Evolutionary conservation across 1,140 invertebrate genomes (phyloP).

Genomic region (Dermatophagoides farinae): DNA sequence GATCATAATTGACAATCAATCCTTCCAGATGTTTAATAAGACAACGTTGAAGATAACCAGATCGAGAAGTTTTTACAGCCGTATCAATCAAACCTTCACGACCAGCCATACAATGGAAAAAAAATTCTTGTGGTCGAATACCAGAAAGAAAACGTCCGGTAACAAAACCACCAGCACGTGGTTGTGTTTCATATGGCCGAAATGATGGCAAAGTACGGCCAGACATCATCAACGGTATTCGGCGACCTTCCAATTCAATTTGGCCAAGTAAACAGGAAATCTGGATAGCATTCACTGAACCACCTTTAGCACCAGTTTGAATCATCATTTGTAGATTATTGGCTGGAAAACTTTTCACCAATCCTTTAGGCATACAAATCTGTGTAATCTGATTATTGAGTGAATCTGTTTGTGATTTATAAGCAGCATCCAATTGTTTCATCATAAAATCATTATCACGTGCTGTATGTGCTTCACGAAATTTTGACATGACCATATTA

Average conservation of each 20-base stretch:
- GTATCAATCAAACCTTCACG: conserved; percentile 63
- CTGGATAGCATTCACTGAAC: conserved; percentile 82
- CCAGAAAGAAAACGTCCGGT: conserved; percentile 89
- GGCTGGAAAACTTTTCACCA: conserved; percentile 65
- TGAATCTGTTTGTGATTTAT: conserved; percentile 57
- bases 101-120: conserved; percentile 99
- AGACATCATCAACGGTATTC: conserved; percentile 80
- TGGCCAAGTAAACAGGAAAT: conserved; percentile 91
- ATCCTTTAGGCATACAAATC: conserved; percentile 49
- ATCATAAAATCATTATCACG: conserved; percentile 48
- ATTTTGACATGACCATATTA: conserved; percentile 27
- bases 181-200: conserved; percentile 63
- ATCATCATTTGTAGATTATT: conserved; percentile 98
- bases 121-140: conserved; percentile 90
- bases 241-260: conserved; percentile 92
- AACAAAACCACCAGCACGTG: conserved; percentile 86
- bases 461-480: conserved; percentile 43
- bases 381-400: conserved; percentile 78
- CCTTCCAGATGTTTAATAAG: conserved; percentile 96
- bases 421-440: conserved; percentile 56
- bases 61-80: conserved; percentile 71
- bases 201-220: conserved; percentile 84
- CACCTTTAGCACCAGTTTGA: conserved; percentile 92
- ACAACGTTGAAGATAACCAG: conserved; percentile 93
- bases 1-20: conserved; percentile 66